Evolutionary conservation across 2,797 vertebrate genomes (phyloP), one percentile per base, ranked within the genome.

Genomic region (Chloroceryle inda): DNA sequence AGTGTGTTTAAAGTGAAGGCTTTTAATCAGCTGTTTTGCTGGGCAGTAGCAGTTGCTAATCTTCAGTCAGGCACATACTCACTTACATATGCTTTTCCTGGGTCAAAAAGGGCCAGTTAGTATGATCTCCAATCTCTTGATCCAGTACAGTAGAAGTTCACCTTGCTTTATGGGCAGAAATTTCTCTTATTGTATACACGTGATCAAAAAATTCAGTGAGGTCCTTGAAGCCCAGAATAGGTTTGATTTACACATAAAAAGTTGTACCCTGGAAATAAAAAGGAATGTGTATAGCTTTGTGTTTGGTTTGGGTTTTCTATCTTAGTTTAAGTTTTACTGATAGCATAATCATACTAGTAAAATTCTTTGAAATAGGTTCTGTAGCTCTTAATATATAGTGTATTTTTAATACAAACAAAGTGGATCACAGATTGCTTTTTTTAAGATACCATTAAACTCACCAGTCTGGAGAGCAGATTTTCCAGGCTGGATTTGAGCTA

Each of bases 11-110:
- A 37, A 37, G 21, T 50, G 31, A 31, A 63, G 52, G 35, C 15
- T 88, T 87, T 89, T 85, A 89, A 91, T 85, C n/a, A 82, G 31
- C 31, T 33, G 10, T 59, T 95, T 78, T 69, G 20, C 59, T 91
- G 74, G n/a, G n/a, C 55, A 33, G 22, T 14, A 76, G 31, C 63
- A 94, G 85, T 69, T 85, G 59, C n/a, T 87, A 8, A 71, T 73
- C 55, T 85, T 76, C 59, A 78, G 16, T 33, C 2, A 5, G 37
- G 37, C 8, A 33, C 8, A 2, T 23, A 63, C 14, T 83, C 35
- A 26, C 14, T 83, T 33, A 26, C 11, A 23, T 19, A 9, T 67
- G 15, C 17, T 77, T 80, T 22, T 85, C 10, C 31, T 47, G n/a
- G 21, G 33, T 85, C 24, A 14, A 31, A 40, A 90, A 85, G 10